These are phyloP conservation scores for Lucifuga dentata DNA, from an alignment of 2,113 vertebrate genomes.

Conservation along the genomic window DNA sequence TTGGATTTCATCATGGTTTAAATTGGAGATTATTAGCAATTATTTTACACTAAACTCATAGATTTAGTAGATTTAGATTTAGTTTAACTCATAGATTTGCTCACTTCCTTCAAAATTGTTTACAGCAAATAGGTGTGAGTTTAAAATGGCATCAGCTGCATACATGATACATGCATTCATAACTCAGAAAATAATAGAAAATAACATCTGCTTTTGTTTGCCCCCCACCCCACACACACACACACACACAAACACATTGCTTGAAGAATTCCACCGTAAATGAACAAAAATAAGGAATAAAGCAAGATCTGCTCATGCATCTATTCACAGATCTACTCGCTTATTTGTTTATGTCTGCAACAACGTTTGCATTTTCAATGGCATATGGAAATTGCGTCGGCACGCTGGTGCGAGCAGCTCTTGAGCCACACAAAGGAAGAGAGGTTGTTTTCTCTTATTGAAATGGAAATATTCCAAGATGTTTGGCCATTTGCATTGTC, in stretches of 20 bases:
- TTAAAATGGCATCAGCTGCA: background rate
- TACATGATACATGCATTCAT: background rate
- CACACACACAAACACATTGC: too few relatives aligned
- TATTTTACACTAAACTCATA: conserved; percentile 4
- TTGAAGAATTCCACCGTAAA: conserved; percentile 35
- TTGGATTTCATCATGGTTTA: conserved; percentile 50
- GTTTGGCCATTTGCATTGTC: conserved; percentile 71
- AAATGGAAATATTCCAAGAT: conserved; percentile 77
- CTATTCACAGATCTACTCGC: conserved; percentile 38
- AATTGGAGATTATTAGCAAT: conserved; percentile 29
- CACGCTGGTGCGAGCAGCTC: conserved; percentile 44
- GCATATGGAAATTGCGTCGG: conserved; percentile 60
- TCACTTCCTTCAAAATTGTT: too few relatives aligned
- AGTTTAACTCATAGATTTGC: background rate
- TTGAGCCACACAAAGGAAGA: conserved; percentile 65
- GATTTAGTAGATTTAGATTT: background rate
- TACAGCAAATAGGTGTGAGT: background rate
- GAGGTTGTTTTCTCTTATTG: conserved; percentile 77
- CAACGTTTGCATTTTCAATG: conserved; percentile 64
- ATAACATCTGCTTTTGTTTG: background rate
- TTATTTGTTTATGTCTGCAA: conserved; percentile 54
- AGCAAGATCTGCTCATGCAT: conserved; percentile 32
- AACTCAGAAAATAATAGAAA: background rate
- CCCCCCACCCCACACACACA: too few relatives aligned
- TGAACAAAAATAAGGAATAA: conserved; percentile 9